These are phyloP conservation scores for Cephalopachus bancanus DNA, from an alignment of 2,797 vertebrate genomes.

Conservation along the genomic window DNA sequence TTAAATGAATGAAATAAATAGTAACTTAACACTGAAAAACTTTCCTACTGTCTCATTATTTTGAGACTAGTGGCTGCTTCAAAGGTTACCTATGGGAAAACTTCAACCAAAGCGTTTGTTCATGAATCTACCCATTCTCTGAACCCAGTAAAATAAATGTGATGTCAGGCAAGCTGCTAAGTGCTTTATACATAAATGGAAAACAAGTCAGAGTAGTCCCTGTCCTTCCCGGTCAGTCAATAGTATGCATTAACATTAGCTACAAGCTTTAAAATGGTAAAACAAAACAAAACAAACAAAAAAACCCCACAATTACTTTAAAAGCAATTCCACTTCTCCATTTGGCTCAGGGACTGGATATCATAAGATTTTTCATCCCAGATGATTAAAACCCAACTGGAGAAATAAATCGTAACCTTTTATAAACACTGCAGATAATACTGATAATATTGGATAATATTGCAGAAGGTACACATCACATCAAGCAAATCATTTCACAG, in stretches of 20 bases:
- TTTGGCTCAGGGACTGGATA: background rate
- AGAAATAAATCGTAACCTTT: background rate
- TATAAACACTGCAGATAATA: background rate
- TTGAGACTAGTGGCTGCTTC: background rate
- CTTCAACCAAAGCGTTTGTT: background rate
- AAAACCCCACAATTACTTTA: background rate
- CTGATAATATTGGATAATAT: too few relatives aligned
- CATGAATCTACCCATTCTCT: background rate
- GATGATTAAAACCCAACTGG: background rate
- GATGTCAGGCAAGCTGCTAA: background rate
- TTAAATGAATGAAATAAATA: background rate
- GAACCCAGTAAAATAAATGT: background rate
- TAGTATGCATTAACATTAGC: background rate
- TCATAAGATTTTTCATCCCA: background rate
- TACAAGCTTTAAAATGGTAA: background rate
- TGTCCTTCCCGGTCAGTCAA: background rate
- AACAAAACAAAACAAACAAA: background rate
- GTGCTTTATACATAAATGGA: background rate
- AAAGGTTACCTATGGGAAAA: background rate
- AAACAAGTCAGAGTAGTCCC: background rate
- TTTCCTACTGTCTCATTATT: background rate
- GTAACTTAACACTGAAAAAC: background rate
- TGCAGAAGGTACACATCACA: too few relatives aligned
- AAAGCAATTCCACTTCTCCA: slow-evolving; percentile 18
- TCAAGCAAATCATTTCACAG: slow-evolving; percentile 6